These are phyloP conservation scores for Acanthosepion lycidas DNA, from an alignment of 2,888 invertebrate species.

Conservation along the genomic window DNA sequence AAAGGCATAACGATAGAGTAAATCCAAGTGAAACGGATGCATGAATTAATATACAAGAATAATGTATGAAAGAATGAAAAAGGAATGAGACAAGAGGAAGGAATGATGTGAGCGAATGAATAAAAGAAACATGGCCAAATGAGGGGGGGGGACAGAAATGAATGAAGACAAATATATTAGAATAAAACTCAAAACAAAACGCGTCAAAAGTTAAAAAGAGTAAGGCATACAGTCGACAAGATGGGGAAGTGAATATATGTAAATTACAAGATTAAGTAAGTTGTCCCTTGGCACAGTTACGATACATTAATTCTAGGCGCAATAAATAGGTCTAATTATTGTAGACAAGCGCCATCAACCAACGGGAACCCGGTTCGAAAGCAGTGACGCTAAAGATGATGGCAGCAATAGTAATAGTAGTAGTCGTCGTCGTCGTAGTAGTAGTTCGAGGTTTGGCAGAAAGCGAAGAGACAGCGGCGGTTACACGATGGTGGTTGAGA, in stretches of 20 bases:
- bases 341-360: background rate
- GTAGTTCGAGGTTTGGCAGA: background rate
- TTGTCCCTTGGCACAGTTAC: background rate
- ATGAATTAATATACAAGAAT: no score
- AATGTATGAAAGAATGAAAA: no score
- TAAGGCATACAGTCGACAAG: background rate
- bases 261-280: background rate
- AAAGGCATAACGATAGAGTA: no score
- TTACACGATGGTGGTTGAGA: background rate
- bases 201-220: background rate
- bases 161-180: background rate
- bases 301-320: background rate
- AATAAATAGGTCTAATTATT: constrained; percentile 8
- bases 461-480: background rate
- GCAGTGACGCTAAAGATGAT: background rate
- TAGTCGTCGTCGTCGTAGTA: background rate
- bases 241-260: background rate
- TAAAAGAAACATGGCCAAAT: background rate
- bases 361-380: background rate
- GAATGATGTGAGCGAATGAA: background rate
- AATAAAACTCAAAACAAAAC: background rate
- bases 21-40: no score
- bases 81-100: no score
- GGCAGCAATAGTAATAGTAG: background rate
- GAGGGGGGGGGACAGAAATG: no score